A percentile compares a stretch with the other conserved stretches of the same genome.
Conservation (phyloP, 2,888 invertebrate species). For the Noctua comes region DNA sequence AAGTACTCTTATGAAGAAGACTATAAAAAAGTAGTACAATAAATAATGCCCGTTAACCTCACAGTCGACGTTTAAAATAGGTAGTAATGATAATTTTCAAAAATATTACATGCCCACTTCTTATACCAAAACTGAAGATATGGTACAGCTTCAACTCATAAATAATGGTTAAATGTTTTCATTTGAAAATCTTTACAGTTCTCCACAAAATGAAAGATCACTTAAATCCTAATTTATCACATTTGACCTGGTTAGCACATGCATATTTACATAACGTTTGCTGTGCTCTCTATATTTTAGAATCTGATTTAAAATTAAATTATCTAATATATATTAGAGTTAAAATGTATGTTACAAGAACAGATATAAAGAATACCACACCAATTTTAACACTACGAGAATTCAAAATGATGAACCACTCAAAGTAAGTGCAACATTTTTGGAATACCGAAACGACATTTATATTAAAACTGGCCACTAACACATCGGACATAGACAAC, state of each 20-base stretch:
- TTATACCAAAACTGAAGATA: slow-evolving; percentile 69
- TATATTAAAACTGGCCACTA: slow-evolving; percentile 67
- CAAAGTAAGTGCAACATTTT: slow-evolving; percentile 75
- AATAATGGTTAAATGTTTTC: slow-evolving; percentile 68
- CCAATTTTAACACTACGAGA: slow-evolving; percentile 88
- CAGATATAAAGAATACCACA: slow-evolving; percentile 89
- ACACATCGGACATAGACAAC: slow-evolving; percentile 41
- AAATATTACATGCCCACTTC: slow-evolving; percentile 67
- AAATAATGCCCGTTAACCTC: slow-evolving; percentile 85
- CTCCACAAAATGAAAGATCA: slow-evolving; percentile 72
- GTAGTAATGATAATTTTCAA: slow-evolving; percentile 66
- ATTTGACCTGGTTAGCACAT: slow-evolving; percentile 88
- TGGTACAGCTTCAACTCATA: slow-evolving; percentile 70
- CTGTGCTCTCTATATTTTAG: slow-evolving; percentile 85
- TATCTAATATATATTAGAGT: slow-evolving; percentile 77
- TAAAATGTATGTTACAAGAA: slow-evolving; percentile 86
- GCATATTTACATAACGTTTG: slow-evolving; percentile 85
- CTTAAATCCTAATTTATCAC: slow-evolving; percentile 89
- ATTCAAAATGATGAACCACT: slow-evolving; percentile 87
- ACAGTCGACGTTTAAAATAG: slow-evolving; percentile 74
- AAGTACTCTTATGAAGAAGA: slow-evolving; percentile 68
- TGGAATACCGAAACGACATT: slow-evolving; percentile 60
- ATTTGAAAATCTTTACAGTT: slow-evolving; percentile 64
- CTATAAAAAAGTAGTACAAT: slow-evolving; percentile 73
- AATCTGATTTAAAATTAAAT: slow-evolving; percentile 85